Conservation (phyloP, 2,888 invertebrate species). For the Thyatira batis region DNA sequence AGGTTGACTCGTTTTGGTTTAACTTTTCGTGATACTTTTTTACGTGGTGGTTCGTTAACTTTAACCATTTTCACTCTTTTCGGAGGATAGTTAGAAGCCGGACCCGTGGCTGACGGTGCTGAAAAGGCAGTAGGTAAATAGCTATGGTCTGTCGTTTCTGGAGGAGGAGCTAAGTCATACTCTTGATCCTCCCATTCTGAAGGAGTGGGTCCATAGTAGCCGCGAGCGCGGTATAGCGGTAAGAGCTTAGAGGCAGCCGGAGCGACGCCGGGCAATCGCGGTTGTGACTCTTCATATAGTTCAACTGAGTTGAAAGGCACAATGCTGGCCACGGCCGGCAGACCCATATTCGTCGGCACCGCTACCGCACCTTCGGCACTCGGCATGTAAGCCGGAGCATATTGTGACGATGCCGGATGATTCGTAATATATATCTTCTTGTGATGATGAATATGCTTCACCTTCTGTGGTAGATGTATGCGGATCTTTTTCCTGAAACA, state of each 20-base stretch:
- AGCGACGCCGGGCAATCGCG: slow-evolving; percentile 44
- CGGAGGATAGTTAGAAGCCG: slow-evolving; percentile 40
- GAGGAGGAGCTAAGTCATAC: slow-evolving; percentile 57
- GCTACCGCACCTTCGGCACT: slow-evolving; percentile 70
- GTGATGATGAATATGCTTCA: slow-evolving; percentile 80
- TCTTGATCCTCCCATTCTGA: slow-evolving; percentile 65
- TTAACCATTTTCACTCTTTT: slow-evolving; percentile 72
- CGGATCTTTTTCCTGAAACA: slow-evolving; percentile 82
- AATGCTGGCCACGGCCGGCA: slow-evolving; percentile 59
- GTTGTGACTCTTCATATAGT: slow-evolving; percentile 56
- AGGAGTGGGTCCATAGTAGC: slow-evolving; percentile 72
- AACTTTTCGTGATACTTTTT: slow-evolving; percentile 57
- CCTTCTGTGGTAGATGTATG: slow-evolving; percentile 81
- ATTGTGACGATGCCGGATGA: slow-evolving; percentile 72
- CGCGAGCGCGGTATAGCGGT: slow-evolving; percentile 72
- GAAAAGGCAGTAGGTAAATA: slow-evolving; percentile 52
- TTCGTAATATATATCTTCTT: slow-evolving; percentile 80
- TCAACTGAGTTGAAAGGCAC: slow-evolving; percentile 64
- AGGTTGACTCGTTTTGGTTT: slow-evolving; percentile 62
- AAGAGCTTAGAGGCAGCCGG: slow-evolving; percentile 65
- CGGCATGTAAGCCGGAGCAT: slow-evolving; percentile 74
- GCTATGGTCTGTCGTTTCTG: slow-evolving; percentile 48
- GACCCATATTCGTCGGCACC: slow-evolving; percentile 58
- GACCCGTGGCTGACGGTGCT: slow-evolving; percentile 37
- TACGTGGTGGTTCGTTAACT: slow-evolving; percentile 59